Conservation (phyloP, 2,797 vertebrate species). For the Acridotheres tristis region DNA sequence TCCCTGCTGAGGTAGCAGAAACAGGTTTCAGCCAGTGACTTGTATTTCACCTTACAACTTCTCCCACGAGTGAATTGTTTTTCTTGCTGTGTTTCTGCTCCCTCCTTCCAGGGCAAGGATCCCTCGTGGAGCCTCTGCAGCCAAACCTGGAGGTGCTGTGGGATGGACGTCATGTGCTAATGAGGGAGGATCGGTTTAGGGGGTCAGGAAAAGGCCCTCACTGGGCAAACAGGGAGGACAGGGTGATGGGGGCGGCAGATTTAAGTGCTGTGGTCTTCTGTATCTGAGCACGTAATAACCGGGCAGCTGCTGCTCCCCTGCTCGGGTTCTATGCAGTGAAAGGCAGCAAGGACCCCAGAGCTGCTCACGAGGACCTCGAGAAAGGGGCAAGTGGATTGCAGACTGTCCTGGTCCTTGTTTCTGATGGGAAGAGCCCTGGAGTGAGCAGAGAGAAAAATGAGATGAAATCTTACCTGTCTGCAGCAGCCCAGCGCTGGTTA, state of each 20-base stretch:
- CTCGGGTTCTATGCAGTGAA: not conserved
- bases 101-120: not conserved
- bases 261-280: not conserved
- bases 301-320: not conserved
- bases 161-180: not conserved
- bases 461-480: not conserved
- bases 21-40: slow-evolving; percentile 36
- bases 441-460: not conserved
- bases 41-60: slow-evolving; percentile 35
- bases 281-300: not conserved
- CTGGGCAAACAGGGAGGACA: not conserved
- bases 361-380: not conserved
- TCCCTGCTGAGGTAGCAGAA: slow-evolving; percentile 58
- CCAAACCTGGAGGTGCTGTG: not conserved
- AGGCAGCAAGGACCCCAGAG: not conserved
- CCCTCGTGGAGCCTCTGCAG: not conserved
- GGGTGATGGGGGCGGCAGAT: not conserved
- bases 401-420: not conserved
- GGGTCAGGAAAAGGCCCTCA: not conserved
- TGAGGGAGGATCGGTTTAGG: not conserved
- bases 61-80: slow-evolving; percentile 42
- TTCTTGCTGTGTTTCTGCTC: slow-evolving; percentile 22
- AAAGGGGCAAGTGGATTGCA: not conserved
- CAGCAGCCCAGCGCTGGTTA: not conserved
- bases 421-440: not conserved